Percentiles rank a stretch among this genome's conserved stretches.
These are phyloP conservation scores for Drosophila murphyi DNA, from an alignment of 1,140 invertebrate genomes.

Conservation along the genomic window DNA sequence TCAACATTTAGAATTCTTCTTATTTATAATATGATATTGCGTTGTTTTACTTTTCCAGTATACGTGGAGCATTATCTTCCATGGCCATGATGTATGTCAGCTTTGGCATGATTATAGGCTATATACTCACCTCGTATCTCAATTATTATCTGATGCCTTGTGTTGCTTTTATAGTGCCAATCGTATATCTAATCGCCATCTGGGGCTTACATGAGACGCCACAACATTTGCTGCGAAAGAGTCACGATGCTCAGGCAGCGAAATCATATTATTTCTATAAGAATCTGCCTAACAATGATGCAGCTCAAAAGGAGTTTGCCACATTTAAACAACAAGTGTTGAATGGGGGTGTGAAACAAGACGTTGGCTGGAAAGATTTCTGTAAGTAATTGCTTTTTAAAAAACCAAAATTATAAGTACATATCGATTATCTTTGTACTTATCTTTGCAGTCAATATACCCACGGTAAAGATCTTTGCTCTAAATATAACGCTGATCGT, in stretches of 20 bases:
- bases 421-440: neutral
- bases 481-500: conserved; percentile 66
- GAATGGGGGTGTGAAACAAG: conserved; percentile 56
- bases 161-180: conserved; percentile 49
- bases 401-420: neutral
- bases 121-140: conserved; percentile 56
- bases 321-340: conserved; percentile 64
- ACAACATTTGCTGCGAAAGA: conserved; percentile 53
- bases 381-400: conserved; percentile 46
- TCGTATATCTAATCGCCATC: conserved; percentile 61
- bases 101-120: conserved; percentile 64
- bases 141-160: conserved; percentile 68
- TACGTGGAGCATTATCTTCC: conserved; percentile 71
- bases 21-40: neutral
- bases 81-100: conserved; percentile 66
- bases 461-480: conserved; percentile 59
- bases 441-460: conserved; percentile 52
- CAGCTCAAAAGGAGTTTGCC: conserved; percentile 66
- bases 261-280: conserved; percentile 71
- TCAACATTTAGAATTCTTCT: neutral
- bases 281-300: conserved; percentile 50
- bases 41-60: conserved; percentile 32
- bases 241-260: conserved; percentile 52
- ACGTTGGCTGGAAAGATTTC: conserved; percentile 55
- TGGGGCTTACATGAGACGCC: conserved; percentile 61